phyloP scores from a whole-genome alignment of 2,888 invertebrate species.

The Tinea semifulvella region DNA sequence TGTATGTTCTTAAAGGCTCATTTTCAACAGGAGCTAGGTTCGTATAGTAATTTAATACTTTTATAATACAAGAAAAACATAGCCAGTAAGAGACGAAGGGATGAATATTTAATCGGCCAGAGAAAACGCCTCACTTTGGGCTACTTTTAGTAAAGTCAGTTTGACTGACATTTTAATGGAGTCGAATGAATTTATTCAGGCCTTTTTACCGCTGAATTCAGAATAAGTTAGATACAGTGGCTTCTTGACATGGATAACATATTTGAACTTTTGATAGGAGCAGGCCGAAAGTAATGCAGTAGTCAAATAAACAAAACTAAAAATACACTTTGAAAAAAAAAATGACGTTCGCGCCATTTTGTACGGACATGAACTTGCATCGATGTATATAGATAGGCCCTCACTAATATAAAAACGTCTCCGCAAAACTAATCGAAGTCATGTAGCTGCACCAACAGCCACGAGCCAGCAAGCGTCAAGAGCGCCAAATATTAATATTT shows the following conservation, averaged over 20 bases:
- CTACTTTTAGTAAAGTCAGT: conserved; percentile 14
- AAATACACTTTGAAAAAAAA: not conserved
- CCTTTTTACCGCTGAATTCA: conserved; percentile 15
- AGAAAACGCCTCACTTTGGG: conserved; percentile 16
- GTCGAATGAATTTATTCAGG: conserved; percentile 33
- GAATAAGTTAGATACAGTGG: conserved; percentile 14
- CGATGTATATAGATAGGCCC: no score
- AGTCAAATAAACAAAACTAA: not conserved
- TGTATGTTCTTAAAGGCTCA: no score
- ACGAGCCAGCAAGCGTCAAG: no score
- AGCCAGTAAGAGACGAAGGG: not conserved
- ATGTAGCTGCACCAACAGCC: no score
- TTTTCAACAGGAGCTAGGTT: no score
- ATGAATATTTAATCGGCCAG: conserved; percentile 15
- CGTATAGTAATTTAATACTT: no score
- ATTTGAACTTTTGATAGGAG: conserved; percentile 11
- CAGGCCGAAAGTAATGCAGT: not conserved
- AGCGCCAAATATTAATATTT: no score
- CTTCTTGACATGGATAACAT: conserved; percentile 13
- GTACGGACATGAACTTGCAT: no score
- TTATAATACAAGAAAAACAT: no score
- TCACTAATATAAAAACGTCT: no score
- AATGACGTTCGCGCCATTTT: no score
- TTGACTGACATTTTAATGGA: conserved; percentile 43
- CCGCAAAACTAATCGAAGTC: no score